phyloP scores from a whole-genome alignment of 2,888 invertebrate genomes.

The Synergus itoensis region DNA sequence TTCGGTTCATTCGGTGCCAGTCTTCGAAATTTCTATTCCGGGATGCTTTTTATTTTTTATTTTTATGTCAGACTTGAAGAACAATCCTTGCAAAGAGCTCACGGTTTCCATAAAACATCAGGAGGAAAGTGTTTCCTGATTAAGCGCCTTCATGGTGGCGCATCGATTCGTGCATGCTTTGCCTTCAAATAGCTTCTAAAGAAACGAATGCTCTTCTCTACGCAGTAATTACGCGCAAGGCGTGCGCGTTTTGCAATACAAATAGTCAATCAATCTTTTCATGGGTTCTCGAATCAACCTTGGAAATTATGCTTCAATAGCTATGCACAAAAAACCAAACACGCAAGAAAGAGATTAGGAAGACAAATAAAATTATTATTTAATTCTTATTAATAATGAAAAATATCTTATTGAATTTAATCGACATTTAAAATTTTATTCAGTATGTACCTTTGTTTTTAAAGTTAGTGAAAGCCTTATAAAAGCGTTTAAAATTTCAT shows the following conservation, averaged over 20 bases:
- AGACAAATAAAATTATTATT: not conserved
- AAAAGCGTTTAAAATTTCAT: not conserved
- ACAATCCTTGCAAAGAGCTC: slow-evolving; percentile 38
- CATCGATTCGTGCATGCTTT: slow-evolving; percentile 58
- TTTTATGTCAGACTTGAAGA: slow-evolving; percentile 41
- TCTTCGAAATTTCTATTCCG: too few relatives aligned
- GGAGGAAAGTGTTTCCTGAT: slow-evolving; percentile 64
- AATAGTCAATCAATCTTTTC: slow-evolving; percentile 26
- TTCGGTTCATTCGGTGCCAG: too few relatives aligned
- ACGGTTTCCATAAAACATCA: slow-evolving; percentile 68
- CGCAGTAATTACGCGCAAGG: slow-evolving; percentile 51
- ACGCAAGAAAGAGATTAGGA: not conserved
- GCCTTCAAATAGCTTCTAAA: slow-evolving; percentile 64
- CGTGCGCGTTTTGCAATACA: slow-evolving; percentile 43
- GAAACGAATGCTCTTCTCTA: slow-evolving; percentile 33
- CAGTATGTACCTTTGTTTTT: too few relatives aligned
- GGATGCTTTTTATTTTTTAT: slow-evolving; percentile 2
- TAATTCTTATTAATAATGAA: not conserved
- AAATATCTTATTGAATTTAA: not conserved
- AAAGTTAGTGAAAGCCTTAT: not conserved
- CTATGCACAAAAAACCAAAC: not conserved
- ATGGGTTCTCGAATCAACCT: not conserved
- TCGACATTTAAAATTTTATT: not conserved
- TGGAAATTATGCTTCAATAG: not conserved
- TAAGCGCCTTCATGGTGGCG: slow-evolving; percentile 36